Evolutionary conservation across 1,140 invertebrate genomes (phyloP).

Genomic region (Drosophila repleta): DNA sequence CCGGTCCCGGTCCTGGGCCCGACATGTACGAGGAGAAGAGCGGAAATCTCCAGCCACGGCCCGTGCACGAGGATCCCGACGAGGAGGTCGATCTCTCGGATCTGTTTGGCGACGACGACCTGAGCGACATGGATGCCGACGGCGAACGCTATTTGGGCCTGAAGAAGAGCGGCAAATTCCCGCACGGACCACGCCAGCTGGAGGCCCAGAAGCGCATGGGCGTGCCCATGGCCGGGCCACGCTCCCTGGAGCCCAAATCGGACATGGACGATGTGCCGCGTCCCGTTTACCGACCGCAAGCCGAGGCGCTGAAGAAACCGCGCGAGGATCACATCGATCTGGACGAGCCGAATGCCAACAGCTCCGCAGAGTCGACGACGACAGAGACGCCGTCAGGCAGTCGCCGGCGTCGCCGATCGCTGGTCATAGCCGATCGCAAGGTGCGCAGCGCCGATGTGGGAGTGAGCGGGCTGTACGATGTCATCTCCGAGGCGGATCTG

Average conservation of each 20-base stretch:
- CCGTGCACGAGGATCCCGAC: slow-evolving; percentile 76
- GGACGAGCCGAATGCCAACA: slow-evolving; percentile 47
- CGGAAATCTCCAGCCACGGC: slow-evolving; percentile 67
- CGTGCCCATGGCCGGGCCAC: slow-evolving; percentile 86
- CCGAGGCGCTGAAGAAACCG: slow-evolving; percentile 60
- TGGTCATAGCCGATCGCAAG: slow-evolving; percentile 89
- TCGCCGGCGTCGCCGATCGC: slow-evolving; percentile 86
- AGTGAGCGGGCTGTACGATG: slow-evolving; percentile 93
- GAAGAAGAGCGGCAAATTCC: slow-evolving; percentile 89
- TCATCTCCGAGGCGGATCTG: slow-evolving; percentile 95
- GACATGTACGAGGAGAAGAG: slow-evolving; percentile 74
- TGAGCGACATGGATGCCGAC: slow-evolving; percentile 69
- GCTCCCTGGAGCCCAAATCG: slow-evolving; percentile 83
- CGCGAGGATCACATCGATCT: slow-evolving; percentile 79
- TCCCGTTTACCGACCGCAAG: slow-evolving; percentile 75
- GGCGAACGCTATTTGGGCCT: slow-evolving; percentile 77
- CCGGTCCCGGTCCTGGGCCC: slow-evolving; percentile 44
- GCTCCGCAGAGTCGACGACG: slow-evolving; percentile 31
- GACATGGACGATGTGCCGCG: slow-evolving; percentile 50
- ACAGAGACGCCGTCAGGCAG: slow-evolving; percentile 3
- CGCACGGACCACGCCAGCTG: slow-evolving; percentile 91
- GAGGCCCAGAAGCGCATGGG: slow-evolving; percentile 84
- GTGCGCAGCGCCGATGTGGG: slow-evolving; percentile 92
- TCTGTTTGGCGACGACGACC: slow-evolving; percentile 75
- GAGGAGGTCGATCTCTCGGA: slow-evolving; percentile 77